Conservation (phyloP, 2,113 vertebrate species). For the Pampusana beccarii region DNA sequence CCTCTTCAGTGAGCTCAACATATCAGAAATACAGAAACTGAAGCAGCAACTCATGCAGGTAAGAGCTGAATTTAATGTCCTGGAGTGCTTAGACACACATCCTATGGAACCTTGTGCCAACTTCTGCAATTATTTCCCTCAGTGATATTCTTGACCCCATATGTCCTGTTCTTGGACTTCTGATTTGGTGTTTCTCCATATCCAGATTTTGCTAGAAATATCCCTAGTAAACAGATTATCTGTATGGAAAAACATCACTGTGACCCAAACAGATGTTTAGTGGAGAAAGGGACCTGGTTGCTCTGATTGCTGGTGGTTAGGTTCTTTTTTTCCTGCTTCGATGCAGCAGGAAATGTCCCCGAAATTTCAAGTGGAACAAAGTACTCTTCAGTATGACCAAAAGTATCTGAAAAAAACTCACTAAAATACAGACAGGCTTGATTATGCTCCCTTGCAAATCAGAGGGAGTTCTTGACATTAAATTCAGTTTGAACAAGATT, state of each 20-base stretch:
- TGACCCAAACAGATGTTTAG: background rate
- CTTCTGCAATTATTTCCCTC: background rate
- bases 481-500: background rate
- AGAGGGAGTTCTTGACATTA: background rate
- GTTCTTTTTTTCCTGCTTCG: background rate
- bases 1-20: conserved; percentile 97
- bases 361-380: background rate
- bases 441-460: background rate
- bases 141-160: fast-evolving
- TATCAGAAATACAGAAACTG: conserved; percentile 98
- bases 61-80: conserved; percentile 21
- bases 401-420: fast-evolving
- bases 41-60: conserved; percentile 98
- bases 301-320: background rate
- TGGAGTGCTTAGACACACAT: background rate
- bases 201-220: background rate
- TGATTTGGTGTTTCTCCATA: background rate
- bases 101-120: fast-evolving
- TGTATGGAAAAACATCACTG: background rate
- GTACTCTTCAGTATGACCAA: background rate
- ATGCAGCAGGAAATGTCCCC: background rate
- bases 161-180: background rate
- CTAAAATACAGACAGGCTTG: background rate
- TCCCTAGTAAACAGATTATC: background rate
- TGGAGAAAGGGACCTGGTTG: background rate